Percentiles rank a stretch among this genome's conserved stretches.
Conservation (phyloP, 2,888 invertebrate genomes). For the Watsonalla binaria region DNA sequence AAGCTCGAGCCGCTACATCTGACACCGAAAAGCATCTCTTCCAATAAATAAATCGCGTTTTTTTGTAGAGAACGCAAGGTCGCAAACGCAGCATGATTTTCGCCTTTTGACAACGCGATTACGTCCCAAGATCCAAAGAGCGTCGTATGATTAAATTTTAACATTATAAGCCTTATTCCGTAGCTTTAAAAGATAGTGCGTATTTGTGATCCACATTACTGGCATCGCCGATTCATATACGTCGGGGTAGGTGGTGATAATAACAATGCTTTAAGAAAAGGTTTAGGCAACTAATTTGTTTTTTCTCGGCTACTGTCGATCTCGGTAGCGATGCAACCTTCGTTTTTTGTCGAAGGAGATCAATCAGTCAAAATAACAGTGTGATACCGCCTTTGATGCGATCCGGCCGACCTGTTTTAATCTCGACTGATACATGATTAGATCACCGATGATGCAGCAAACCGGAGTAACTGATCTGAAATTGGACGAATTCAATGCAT, state of each 20-base stretch:
- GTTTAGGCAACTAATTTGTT: conserved; percentile 79
- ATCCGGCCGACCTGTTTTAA: conserved; percentile 75
- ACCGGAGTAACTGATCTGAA: conserved; percentile 66
- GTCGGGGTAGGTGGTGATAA: conserved; percentile 72
- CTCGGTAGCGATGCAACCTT: conserved; percentile 73
- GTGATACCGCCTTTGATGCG: conserved; percentile 78
- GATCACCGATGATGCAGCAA: conserved; percentile 76
- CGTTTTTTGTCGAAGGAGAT: conserved; percentile 70
- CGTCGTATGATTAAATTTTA: conserved; percentile 14
- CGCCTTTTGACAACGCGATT: conserved; percentile 64
- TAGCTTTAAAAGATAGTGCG: conserved; percentile 27
- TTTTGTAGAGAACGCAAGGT: conserved; percentile 66
- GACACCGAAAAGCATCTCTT: conserved; percentile 70
- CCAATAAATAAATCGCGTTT: conserved; percentile 71
- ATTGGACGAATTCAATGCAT: conserved; percentile 58
- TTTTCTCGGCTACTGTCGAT: conserved; percentile 78
- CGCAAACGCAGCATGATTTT: conserved; percentile 73
- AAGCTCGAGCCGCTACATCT: conserved; percentile 76
- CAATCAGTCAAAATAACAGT: conserved; percentile 80
- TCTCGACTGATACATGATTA: conserved; percentile 76
- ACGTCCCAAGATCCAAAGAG: conserved; percentile 25
- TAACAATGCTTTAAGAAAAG: conserved; percentile 77
- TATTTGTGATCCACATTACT: conserved; percentile 37
- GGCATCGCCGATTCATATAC: conserved; percentile 44
- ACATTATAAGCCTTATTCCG: conserved; percentile 48